Percentiles rank a stretch among this genome's conserved stretches.
phyloP scores from a whole-genome alignment of 2,113 vertebrate genomes.

The Neoarius graeffei region DNA sequence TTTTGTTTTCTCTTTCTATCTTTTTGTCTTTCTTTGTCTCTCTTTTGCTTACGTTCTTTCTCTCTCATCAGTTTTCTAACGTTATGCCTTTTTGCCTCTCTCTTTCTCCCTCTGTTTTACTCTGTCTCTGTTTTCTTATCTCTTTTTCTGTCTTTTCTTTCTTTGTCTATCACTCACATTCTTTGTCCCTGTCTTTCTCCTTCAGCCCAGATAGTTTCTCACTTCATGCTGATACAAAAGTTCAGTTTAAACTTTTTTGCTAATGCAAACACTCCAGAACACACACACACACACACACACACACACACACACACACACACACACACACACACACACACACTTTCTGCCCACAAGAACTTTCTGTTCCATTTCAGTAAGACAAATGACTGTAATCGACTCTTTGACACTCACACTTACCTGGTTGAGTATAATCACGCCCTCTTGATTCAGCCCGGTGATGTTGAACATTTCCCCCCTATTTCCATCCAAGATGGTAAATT shows the following conservation, averaged over 20 bases:
- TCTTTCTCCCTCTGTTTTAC: background rate
- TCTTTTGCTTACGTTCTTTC: background rate
- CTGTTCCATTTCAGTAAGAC: background rate
- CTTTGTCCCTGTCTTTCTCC: background rate
- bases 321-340: slow-evolving; percentile 1
- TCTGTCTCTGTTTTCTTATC: background rate
- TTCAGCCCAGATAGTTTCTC: background rate
- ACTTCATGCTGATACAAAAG: background rate
- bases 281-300: slow-evolving; percentile 35
- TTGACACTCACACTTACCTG: slow-evolving; percentile 68
- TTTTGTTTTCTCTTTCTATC: background rate
- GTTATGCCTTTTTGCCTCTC: too few species aligned
- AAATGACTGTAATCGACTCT: background rate
- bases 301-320: slow-evolving; percentile 24
- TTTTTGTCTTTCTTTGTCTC: background rate
- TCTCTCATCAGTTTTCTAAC: background rate
- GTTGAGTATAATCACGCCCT: slow-evolving; percentile 81
- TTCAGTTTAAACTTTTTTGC: background rate
- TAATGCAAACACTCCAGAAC: slow-evolving; percentile 3
- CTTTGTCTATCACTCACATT: background rate
- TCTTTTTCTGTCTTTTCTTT: background rate
- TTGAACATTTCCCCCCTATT: slow-evolving; percentile 81
- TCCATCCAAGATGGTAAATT: slow-evolving; percentile 79
- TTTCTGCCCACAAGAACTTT: background rate
- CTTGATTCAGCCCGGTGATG: slow-evolving; percentile 74